A percentile compares a stretch with the other conserved stretches of the same genome.
Conservation (phyloP, 2,888 invertebrate genomes). For the Acanthoscelides obtectus region DNA sequence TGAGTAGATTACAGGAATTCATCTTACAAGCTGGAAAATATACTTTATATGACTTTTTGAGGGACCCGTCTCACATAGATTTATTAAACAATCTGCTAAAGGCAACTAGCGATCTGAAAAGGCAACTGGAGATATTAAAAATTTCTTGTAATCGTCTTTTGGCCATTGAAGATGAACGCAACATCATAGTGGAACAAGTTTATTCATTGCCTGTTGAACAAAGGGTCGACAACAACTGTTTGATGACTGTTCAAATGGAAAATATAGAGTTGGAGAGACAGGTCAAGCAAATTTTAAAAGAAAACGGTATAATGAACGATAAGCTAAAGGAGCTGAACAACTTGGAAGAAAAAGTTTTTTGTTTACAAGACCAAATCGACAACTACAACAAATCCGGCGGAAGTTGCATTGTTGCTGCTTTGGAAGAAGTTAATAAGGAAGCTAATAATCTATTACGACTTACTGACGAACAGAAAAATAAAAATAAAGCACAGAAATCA, state of each 20-base stretch:
- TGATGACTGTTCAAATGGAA: slow-evolving; percentile 36
- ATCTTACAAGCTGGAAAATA: slow-evolving; percentile 12
- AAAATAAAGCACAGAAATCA: slow-evolving; percentile 23
- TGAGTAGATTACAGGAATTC: slow-evolving; percentile 26
- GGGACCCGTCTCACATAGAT: slow-evolving; percentile 25
- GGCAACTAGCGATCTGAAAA: slow-evolving; percentile 27
- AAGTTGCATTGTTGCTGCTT: slow-evolving; percentile 20
- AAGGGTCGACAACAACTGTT: slow-evolving; percentile 32
- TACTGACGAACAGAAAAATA: slow-evolving; percentile 28
- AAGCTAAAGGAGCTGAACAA: slow-evolving; percentile 26
- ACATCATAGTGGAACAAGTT: slow-evolving; percentile 38
- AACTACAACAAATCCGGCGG: background rate
- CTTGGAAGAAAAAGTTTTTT: slow-evolving; percentile 27
- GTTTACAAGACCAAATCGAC: slow-evolving; percentile 27
- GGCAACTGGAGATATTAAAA: slow-evolving; percentile 31
- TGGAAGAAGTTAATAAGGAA: slow-evolving; percentile 32
- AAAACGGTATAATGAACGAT: slow-evolving; percentile 22
- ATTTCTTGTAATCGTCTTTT: slow-evolving; percentile 35
- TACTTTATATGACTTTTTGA: slow-evolving; percentile 20
- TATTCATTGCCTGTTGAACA: slow-evolving; percentile 35
- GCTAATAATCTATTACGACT: slow-evolving; percentile 28
- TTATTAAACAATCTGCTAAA: slow-evolving; percentile 31
- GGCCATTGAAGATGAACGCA: slow-evolving; percentile 38
- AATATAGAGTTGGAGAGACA: slow-evolving; percentile 35
- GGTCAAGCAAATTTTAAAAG: slow-evolving; percentile 27